Conservation (phyloP, 2,113 vertebrate genomes). For the Danionella cerebrum region DNA sequence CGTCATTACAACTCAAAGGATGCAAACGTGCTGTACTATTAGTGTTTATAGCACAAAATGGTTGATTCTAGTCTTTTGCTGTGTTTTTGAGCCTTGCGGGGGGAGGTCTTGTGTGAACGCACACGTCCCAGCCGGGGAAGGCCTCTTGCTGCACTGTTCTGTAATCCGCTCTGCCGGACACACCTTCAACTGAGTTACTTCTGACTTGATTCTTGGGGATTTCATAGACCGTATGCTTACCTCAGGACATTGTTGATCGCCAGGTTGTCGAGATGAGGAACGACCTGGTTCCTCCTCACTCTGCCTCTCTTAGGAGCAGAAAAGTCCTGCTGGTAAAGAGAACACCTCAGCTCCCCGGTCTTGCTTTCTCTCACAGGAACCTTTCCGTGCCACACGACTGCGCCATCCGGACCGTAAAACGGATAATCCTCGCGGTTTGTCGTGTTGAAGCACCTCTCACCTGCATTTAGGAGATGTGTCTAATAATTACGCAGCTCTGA, state of each 20-base stretch:
- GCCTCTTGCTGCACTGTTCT: slow-evolving; percentile 55
- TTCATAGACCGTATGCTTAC: slow-evolving; percentile 48
- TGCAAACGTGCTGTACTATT: too few relatives aligned
- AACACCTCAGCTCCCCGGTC: not conserved
- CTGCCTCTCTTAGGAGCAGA: slow-evolving; percentile 30
- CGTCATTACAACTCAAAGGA: too few relatives aligned
- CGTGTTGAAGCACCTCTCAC: slow-evolving; percentile 35
- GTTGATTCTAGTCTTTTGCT: too few relatives aligned
- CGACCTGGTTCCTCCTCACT: slow-evolving; percentile 45
- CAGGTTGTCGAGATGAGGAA: slow-evolving; percentile 63
- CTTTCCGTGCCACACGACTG: not conserved
- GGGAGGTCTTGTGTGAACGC: not conserved
- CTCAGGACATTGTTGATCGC: slow-evolving; percentile 60
- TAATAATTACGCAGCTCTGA: too few relatives aligned
- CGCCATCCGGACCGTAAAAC: slow-evolving; percentile 35
- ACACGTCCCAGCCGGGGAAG: slow-evolving; percentile 50
- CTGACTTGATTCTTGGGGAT: too few relatives aligned
- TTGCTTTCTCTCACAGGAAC: not conserved
- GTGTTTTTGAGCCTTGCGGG: slow-evolving; percentile 10
- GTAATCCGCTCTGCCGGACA: slow-evolving; percentile 54
- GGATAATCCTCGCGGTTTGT: slow-evolving; percentile 48
- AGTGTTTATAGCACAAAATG: too few relatives aligned
- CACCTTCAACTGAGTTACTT: too few relatives aligned
- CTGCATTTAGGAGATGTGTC: too few relatives aligned
- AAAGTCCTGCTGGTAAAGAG: slow-evolving; percentile 60